Evolutionary conservation across 2,888 invertebrate genomes (phyloP).

Genomic region (Pandemis heparana): DNA sequence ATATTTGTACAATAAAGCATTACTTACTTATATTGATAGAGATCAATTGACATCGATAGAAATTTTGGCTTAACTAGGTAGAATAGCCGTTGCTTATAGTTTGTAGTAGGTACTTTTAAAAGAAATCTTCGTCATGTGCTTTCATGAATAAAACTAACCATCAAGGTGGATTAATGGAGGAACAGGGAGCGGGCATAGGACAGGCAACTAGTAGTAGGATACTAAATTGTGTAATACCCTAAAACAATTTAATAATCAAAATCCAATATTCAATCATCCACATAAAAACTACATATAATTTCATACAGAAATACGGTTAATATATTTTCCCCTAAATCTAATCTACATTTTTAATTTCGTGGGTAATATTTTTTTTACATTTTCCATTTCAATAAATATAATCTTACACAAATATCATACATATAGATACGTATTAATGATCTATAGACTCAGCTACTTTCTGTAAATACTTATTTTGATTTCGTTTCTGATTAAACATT

Average conservation of each 20-base stretch:
- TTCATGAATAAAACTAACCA: neutral
- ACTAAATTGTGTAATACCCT: slow-evolving; percentile 66
- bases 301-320: slow-evolving; percentile 86
- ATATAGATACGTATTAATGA: slow-evolving; percentile 62
- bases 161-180: neutral
- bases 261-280: slow-evolving; percentile 81
- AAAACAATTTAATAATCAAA: slow-evolving; percentile 82
- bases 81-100: too few species aligned
- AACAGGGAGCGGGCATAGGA: neutral
- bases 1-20: too few species aligned
- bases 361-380: slow-evolving; percentile 78
- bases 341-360: slow-evolving; percentile 80
- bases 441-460: slow-evolving; percentile 65
- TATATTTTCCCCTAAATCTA: slow-evolving; percentile 82
- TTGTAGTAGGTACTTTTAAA: too few species aligned
- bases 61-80: too few species aligned
- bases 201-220: slow-evolving; percentile 32
- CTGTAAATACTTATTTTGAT: slow-evolving; percentile 71
- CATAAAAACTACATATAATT: slow-evolving; percentile 86
- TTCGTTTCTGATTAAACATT: slow-evolving; percentile 64
- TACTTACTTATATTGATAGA: too few species aligned
- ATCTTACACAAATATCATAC: slow-evolving; percentile 75
- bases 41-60: too few species aligned
- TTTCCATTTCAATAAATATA: slow-evolving; percentile 82
- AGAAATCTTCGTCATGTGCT: neutral